Evolutionary conservation across 92 coral and sea anemone genomes (phyloP).

Genomic region (Phenganax stokvisi): DNA sequence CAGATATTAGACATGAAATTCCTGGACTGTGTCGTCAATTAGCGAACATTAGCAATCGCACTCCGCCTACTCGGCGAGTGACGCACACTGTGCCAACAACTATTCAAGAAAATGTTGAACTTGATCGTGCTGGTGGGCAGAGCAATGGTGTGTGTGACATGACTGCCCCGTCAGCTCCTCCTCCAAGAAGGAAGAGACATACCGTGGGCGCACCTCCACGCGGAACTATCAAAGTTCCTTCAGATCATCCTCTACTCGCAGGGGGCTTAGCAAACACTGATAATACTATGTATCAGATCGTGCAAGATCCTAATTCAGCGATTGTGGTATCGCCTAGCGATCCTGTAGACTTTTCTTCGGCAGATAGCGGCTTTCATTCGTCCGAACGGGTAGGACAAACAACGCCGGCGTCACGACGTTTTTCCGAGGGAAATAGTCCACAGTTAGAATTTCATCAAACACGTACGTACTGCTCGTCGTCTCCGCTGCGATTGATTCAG

Average conservation of each 20-base stretch:
- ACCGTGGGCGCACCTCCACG: slow-evolving; percentile 72
- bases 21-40: slow-evolving; percentile 43
- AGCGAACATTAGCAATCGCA: slow-evolving; percentile 20
- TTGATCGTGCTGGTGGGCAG: slow-evolving; percentile 49
- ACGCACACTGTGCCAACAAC: slow-evolving; percentile 37
- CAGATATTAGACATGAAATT: slow-evolving; percentile 90
- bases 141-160: slow-evolving; percentile 34
- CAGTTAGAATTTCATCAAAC: slow-evolving; percentile 85
- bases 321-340: slow-evolving; percentile 67
- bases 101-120: slow-evolving; percentile 37
- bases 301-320: slow-evolving; percentile 51
- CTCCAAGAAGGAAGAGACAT: slow-evolving; percentile 71
- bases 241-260: slow-evolving; percentile 58
- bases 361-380: slow-evolving; percentile 58
- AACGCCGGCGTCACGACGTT: slow-evolving; percentile 66
- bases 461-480: slow-evolving; percentile 53
- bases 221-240: slow-evolving; percentile 61
- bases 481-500: slow-evolving; percentile 69
- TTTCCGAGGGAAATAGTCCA: slow-evolving; percentile 91
- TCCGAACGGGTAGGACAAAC: slow-evolving; percentile 40
- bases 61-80: slow-evolving; percentile 25
- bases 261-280: slow-evolving; percentile 44
- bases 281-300: slow-evolving; percentile 48
- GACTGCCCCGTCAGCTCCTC: slow-evolving; percentile 33
- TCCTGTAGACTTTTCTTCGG: slow-evolving; percentile 51